phyloP scores from a whole-genome alignment of 2,797 vertebrate species.

The Trachops cirrhosus region DNA sequence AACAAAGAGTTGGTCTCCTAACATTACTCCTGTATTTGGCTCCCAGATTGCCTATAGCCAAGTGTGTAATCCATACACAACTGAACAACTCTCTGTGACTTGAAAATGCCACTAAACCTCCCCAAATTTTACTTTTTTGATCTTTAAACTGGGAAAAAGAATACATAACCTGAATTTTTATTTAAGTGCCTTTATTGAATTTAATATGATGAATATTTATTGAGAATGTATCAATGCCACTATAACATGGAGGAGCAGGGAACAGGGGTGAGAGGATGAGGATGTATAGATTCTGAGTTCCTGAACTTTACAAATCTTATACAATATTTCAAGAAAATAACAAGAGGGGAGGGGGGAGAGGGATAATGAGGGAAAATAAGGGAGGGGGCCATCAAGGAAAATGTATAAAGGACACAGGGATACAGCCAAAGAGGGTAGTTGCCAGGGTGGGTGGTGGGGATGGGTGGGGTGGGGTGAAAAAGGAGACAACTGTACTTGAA shows the following conservation, averaged over 20 bases:
- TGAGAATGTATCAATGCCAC: neutral
- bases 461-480: too few species aligned
- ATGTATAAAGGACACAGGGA: too few species aligned
- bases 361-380: too few species aligned
- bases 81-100: neutral
- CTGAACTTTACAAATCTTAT: neutral
- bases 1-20: neutral
- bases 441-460: too few species aligned
- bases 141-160: neutral
- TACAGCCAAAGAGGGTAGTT: too few species aligned
- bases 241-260: neutral
- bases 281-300: neutral
- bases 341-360: too few species aligned
- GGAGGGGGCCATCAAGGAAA: too few species aligned
- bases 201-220: neutral
- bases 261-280: neutral
- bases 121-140: neutral
- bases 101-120: neutral
- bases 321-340: neutral
- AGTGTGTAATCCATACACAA: neutral
- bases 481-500: too few species aligned
- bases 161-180: neutral
- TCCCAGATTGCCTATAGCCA: neutral
- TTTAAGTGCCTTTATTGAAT: neutral
- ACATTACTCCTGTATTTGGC: neutral